Conservation (phyloP, 2,888 invertebrate genomes). For the Criorhina ranunculi region DNA sequence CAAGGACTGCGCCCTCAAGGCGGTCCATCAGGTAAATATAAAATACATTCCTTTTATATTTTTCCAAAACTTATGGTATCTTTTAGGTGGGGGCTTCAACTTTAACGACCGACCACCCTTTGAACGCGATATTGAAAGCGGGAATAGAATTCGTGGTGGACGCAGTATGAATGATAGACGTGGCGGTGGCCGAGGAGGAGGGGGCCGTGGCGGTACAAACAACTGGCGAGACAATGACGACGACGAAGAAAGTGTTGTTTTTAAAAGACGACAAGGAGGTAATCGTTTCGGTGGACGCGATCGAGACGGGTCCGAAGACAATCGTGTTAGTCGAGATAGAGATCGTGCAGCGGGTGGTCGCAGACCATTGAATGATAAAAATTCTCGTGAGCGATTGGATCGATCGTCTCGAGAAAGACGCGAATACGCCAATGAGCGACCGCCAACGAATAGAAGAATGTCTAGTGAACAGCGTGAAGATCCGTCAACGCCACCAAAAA, state of each 20-base stretch:
- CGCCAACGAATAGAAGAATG: constrained; percentile 43
- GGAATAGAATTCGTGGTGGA: constrained; percentile 61
- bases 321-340: constrained; percentile 63
- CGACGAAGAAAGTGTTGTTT: constrained; percentile 79
- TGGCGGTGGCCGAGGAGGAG: constrained; percentile 78
- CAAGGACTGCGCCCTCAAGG: constrained; percentile 77
- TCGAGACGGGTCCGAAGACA: constrained; percentile 78
- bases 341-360: constrained; percentile 51
- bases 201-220: constrained; percentile 78
- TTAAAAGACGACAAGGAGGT: constrained; percentile 79
- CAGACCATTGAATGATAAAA: constrained; percentile 53
- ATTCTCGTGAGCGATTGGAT: constrained; percentile 70
- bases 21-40: constrained; percentile 71
- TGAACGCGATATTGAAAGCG: constrained; percentile 77
- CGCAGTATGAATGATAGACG: constrained; percentile 77
- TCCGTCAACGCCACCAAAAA: constrained; percentile 73
- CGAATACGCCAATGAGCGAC: constrained; percentile 69
- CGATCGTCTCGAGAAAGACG: constrained; percentile 68
- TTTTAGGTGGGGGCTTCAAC: constrained; percentile 64
- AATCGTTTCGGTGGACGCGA: constrained; percentile 81
- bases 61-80: not conserved
- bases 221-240: constrained; percentile 83
- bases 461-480: constrained; percentile 68
- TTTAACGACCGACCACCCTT: constrained; percentile 76
- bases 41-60: not conserved